Evolutionary conservation across 2,797 vertebrate genomes (phyloP).

Genomic region (Chrysocyon brachyurus): DNA sequence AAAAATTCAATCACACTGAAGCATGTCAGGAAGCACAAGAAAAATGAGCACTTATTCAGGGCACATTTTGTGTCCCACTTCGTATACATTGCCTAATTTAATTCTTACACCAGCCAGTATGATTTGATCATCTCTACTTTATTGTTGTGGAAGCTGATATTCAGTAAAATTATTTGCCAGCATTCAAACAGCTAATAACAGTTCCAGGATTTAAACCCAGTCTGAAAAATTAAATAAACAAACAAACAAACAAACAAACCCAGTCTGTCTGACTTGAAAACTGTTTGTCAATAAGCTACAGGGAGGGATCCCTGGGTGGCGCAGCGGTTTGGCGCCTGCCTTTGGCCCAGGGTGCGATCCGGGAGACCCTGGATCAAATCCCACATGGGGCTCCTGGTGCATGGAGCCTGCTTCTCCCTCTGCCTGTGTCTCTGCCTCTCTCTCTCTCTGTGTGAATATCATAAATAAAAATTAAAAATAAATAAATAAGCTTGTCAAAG

Average conservation of each 20-base stretch:
- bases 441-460: too few relatives aligned
- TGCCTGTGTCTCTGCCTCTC: too few relatives aligned
- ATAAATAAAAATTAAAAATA: too few relatives aligned
- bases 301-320: too few relatives aligned
- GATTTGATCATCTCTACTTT: background rate
- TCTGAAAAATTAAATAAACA: too few relatives aligned
- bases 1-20: background rate
- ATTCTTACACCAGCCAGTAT: background rate
- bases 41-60: background rate
- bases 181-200: background rate
- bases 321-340: too few relatives aligned
- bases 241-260: too few relatives aligned
- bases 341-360: too few relatives aligned
- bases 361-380: too few relatives aligned
- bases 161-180: background rate
- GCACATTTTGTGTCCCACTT: background rate
- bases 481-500: too few relatives aligned
- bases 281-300: background rate
- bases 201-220: background rate
- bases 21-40: background rate
- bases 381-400: too few relatives aligned
- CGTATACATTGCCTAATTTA: background rate
- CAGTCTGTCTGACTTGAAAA: constrained; percentile 15
- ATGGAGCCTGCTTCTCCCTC: too few relatives aligned
- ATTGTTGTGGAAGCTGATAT: background rate